phyloP scores from a whole-genome alignment of 1,140 invertebrate genomes.

The Philotrypesis tridentata region DNA sequence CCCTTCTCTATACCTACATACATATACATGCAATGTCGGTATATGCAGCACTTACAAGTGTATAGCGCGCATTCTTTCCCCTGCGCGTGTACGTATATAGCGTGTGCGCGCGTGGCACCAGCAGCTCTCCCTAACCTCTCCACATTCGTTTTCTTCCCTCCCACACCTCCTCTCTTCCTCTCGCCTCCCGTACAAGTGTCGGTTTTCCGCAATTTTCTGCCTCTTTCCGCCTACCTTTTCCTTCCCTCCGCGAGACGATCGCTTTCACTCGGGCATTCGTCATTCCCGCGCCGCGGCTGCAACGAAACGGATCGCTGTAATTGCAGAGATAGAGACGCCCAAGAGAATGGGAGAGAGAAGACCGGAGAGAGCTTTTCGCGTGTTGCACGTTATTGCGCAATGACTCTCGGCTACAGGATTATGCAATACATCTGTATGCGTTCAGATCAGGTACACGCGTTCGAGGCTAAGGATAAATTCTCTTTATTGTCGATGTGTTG shows the following conservation, averaged over 20 bases:
- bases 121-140: background rate
- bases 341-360: no score
- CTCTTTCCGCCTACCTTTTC: background rate
- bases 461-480: no score
- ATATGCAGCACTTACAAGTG: background rate
- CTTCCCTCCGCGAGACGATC: background rate
- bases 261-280: background rate
- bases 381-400: background rate
- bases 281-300: no score
- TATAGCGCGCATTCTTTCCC: background rate
- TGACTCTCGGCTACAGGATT: no score
- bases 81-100: no score
- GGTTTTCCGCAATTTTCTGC: slow-evolving; percentile 5
- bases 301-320: background rate
- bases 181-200: background rate
- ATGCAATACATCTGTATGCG: no score
- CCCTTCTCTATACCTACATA: background rate
- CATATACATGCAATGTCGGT: background rate
- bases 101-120: background rate
- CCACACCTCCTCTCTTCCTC: background rate
- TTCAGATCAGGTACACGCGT: no score
- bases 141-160: background rate
- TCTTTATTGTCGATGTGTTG: no score
- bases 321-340: background rate
- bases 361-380: background rate